phyloP scores from a whole-genome alignment of 2,888 invertebrate species.

The Amphiduros pacificus region DNA sequence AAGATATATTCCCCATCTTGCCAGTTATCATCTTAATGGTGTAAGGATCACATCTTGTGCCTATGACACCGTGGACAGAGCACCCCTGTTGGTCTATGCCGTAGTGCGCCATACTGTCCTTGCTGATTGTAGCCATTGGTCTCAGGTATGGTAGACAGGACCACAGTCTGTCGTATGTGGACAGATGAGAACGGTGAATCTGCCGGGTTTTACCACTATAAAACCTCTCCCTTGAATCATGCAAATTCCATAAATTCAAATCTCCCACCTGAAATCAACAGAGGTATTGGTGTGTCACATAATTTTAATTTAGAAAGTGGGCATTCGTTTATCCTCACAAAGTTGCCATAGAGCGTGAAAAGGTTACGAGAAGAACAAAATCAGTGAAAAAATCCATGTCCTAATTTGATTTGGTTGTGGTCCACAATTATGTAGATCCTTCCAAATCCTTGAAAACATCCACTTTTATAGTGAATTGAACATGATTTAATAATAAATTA shows the following conservation, averaged over 20 bases:
- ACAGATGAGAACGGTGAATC: constrained; percentile 18
- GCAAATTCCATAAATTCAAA: constrained; percentile 22
- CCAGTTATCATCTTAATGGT: constrained; percentile 14
- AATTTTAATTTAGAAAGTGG: not conserved
- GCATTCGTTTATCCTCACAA: no score
- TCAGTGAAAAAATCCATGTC: not conserved
- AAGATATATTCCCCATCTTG: not conserved
- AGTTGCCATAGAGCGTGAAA: not conserved
- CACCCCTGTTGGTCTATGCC: constrained; percentile 21
- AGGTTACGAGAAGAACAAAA: not conserved
- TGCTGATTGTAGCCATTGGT: constrained; percentile 20
- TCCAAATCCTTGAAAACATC: no score
- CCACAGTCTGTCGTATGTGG: constrained; percentile 21
- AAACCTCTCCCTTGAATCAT: constrained; percentile 17
- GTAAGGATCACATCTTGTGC: constrained; percentile 25
- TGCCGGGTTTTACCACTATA: constrained; percentile 20
- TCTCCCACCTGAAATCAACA: constrained; percentile 19
- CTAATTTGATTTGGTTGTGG: no score
- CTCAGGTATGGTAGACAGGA: constrained; percentile 19
- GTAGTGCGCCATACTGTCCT: constrained; percentile 18
- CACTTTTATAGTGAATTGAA: no score
- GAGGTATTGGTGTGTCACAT: not conserved
- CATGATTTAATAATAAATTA: no score
- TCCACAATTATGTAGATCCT: no score
- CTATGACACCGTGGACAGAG: constrained; percentile 22